Conservation (phyloP, 2,888 invertebrate genomes). For the Andrena haemorrhoa region DNA sequence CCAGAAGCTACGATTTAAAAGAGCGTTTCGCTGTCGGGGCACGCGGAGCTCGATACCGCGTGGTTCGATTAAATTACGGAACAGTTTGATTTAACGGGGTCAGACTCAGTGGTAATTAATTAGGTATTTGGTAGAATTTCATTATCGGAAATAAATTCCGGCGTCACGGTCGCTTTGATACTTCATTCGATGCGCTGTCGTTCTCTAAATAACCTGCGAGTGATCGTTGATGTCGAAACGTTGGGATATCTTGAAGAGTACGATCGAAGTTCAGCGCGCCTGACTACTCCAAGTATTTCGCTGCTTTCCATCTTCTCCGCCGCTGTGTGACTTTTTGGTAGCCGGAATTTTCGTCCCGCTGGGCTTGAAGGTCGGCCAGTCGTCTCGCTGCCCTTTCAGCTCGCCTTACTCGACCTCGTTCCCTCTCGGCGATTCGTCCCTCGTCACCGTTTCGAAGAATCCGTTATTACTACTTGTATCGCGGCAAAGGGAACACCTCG, state of each 20-base stretch:
- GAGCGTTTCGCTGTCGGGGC: constrained; percentile 11
- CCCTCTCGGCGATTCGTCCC: constrained; percentile 8
- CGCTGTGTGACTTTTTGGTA: neutral
- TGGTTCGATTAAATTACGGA: constrained; percentile 52
- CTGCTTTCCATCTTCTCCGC: neutral
- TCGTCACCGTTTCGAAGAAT: constrained; percentile 1
- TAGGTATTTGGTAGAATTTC: constrained; percentile 45
- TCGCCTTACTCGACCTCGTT: constrained; percentile 47
- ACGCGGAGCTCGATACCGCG: neutral
- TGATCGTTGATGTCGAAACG: neutral
- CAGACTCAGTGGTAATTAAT: constrained; percentile 40
- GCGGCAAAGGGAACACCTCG: constrained; percentile 43
- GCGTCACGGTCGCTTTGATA: constrained; percentile 14
- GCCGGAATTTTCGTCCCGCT: neutral
- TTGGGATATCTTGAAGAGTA: neutral
- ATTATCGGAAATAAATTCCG: constrained; percentile 55
- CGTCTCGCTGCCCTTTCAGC: constrained; percentile 16
- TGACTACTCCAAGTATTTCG: neutral
- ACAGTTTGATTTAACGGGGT: constrained; percentile 35
- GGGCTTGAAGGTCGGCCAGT: neutral
- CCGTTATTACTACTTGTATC: constrained; percentile 60
- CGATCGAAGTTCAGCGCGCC: neutral
- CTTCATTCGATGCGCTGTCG: neutral
- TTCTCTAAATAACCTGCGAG: constrained; percentile 4
- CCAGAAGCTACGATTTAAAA: constrained; percentile 35